phyloP scores from a whole-genome alignment of 1,140 invertebrate species.

The Aleiodes sp. region DNA sequence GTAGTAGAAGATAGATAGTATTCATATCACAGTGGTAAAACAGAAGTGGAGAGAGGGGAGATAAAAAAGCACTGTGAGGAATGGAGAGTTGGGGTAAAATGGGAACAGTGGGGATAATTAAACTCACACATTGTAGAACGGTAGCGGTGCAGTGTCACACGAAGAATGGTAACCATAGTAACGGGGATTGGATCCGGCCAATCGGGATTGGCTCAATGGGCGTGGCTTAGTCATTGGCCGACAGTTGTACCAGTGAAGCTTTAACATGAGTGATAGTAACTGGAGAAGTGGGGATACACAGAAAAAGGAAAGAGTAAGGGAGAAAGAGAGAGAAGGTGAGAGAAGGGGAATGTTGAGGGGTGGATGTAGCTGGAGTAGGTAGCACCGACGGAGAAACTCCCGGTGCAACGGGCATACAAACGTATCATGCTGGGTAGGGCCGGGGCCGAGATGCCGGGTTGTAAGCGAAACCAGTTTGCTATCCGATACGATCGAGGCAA shows the following conservation, averaged over 20 bases:
- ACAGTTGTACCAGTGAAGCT: slow-evolving; percentile 23
- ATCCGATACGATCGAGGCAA: slow-evolving; percentile 67
- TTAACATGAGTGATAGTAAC: background rate
- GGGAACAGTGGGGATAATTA: slow-evolving; percentile 60
- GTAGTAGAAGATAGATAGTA: background rate
- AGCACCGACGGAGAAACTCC: slow-evolving; percentile 42
- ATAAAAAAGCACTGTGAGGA: background rate
- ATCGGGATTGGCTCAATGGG: slow-evolving; percentile 51
- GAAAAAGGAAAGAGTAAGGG: background rate
- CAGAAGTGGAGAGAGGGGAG: background rate
- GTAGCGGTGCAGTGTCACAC: slow-evolving; percentile 44
- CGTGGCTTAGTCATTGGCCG: slow-evolving; percentile 59
- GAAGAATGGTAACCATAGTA: slow-evolving; percentile 59
- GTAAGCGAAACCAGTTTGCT: slow-evolving; percentile 67
- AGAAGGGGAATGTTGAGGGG: background rate
- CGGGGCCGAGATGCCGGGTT: slow-evolving; percentile 64
- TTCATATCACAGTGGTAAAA: background rate
- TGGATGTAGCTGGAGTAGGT: slow-evolving; percentile 26
- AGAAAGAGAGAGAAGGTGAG: background rate
- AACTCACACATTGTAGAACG: slow-evolving; percentile 50
- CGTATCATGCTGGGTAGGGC: slow-evolving; percentile 66
- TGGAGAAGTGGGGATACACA: background rate
- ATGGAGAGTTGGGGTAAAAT: background rate
- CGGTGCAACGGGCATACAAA: slow-evolving; percentile 57
- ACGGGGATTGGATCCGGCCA: slow-evolving; percentile 61